Percentiles rank a stretch among this genome's conserved stretches.
Evolutionary conservation across 2,888 invertebrate genomes (phyloP).

Genomic region (Diachrysia chrysitis): DNA sequence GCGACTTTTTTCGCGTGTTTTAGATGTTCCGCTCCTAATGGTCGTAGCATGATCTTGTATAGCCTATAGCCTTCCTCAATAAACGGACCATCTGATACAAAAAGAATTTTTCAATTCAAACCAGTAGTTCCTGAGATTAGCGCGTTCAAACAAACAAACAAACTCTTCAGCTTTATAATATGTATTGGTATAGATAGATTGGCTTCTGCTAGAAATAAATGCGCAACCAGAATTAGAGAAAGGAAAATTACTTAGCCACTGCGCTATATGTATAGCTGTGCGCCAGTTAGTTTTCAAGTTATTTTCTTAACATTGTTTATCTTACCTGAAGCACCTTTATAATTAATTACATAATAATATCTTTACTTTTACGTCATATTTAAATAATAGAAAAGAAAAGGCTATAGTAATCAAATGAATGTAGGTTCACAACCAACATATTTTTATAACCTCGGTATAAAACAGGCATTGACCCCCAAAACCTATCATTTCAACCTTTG

Average conservation of each 20-base stretch:
- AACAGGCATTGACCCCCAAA: constrained; percentile 32
- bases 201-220: not conserved
- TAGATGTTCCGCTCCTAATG: no score
- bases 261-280: no score
- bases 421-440: constrained; percentile 26
- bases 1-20: no score
- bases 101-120: no score
- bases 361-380: constrained; percentile 12
- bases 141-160: no score
- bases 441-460: constrained; percentile 18
- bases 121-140: no score
- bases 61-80: no score
- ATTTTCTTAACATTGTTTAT: not conserved
- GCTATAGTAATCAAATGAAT: constrained; percentile 31
- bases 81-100: no score
- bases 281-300: no score
- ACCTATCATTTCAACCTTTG: constrained; percentile 18
- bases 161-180: no score
- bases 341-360: constrained; percentile 2
- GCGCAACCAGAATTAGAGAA: not conserved
- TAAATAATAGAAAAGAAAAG: constrained; percentile 32
- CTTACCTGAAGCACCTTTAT: constrained; percentile 16
- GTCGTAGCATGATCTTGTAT: no score
- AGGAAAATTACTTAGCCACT: not conserved
- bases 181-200: no score